These are phyloP conservation scores for Cordylochernes scorpioides DNA, from an alignment of 2,888 invertebrate species.

Conservation along the genomic window DNA sequence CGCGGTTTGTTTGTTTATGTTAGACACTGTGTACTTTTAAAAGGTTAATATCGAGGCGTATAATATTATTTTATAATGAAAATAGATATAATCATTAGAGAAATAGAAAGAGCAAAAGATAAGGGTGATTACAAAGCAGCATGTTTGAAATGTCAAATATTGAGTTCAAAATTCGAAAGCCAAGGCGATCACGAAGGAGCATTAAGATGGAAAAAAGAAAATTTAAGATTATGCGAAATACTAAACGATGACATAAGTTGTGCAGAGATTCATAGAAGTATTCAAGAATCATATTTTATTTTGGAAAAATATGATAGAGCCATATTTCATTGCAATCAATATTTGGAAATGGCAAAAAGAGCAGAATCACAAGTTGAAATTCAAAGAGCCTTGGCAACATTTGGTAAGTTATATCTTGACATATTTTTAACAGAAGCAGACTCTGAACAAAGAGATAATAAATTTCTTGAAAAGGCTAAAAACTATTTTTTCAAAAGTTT, in stretches of 20 bases:
- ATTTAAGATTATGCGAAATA: slow-evolving; percentile 36
- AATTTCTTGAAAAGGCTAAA: slow-evolving; percentile 41
- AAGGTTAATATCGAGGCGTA: no score
- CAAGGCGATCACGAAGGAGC: slow-evolving; percentile 40
- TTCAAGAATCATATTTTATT: slow-evolving; percentile 55
- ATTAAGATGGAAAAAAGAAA: slow-evolving; percentile 42
- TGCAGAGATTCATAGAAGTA: slow-evolving; percentile 52
- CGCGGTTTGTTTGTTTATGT: no score
- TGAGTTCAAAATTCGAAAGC: no score
- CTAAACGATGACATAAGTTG: slow-evolving; percentile 40
- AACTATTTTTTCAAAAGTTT: slow-evolving; percentile 50
- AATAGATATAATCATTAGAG: no score
- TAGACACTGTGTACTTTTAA: no score
- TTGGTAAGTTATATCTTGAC: slow-evolving; percentile 37
- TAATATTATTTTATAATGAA: no score
- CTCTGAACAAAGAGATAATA: no score
- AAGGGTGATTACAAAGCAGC: no score
- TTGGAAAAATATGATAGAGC: slow-evolving; percentile 48
- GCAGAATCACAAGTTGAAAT: slow-evolving; percentile 45
- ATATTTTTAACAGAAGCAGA: slow-evolving; percentile 36
- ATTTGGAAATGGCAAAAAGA: slow-evolving; percentile 41
- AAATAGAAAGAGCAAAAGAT: slow-evolving; percentile 49
- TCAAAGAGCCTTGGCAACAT: slow-evolving; percentile 63
- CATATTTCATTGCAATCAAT: slow-evolving; percentile 42
- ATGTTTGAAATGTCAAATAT: no score